Base-by-base conservation (phyloP, 2,113 vertebrate genomes). In the Sterna hirundo region DNA sequence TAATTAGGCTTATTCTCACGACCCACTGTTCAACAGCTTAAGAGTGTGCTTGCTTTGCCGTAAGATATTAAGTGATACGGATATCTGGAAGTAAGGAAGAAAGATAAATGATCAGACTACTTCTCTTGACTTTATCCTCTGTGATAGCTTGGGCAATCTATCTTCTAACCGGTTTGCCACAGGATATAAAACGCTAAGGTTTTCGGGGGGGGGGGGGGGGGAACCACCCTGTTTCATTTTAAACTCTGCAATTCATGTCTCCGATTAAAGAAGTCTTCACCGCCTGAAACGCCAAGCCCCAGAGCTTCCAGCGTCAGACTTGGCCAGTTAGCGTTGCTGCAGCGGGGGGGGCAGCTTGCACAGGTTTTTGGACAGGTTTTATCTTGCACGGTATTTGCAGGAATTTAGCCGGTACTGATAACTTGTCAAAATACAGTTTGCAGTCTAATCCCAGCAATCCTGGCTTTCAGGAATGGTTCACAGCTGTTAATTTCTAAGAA, bases 1-100 rank as follows among this genome's bases (percentile, higher is more conserved):
- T 89, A 93, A 93, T 95, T 91, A 95, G 85, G 47, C 68, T 93
- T 93, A 22, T 80, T 86, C 83, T 97, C 62, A 79, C 1, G 2
- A 92, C 81, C 62, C 44, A 7, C 47, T 92, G 46, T 76, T 91
- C 32, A 92, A 54, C 47, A 91, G 52, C 68, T 96, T 47, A 29
- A 54, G 46, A 49, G 47, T 96, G 96, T 95, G 96, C 72, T 44
- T 71, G 36, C 55, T 22, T n/a, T 90, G 58, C 62, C 49, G 32
- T 94, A 86, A 82, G 36, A 69, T 69, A 66, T 23, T 77, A 85
- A 79, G 76, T 40, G 34, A 52, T 86, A 78, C 9, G 47, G 75
- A 20, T 86, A 79, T 87, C 77, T 62, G 83, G n/a, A 90, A 83
- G 23, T 87, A 83, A 94, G 68, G 44, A 70, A 87, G 86, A 40